Evolutionary conservation across 2,888 invertebrate genomes (phyloP).

Genomic region (Lepidocyrtoides sp.): DNA sequence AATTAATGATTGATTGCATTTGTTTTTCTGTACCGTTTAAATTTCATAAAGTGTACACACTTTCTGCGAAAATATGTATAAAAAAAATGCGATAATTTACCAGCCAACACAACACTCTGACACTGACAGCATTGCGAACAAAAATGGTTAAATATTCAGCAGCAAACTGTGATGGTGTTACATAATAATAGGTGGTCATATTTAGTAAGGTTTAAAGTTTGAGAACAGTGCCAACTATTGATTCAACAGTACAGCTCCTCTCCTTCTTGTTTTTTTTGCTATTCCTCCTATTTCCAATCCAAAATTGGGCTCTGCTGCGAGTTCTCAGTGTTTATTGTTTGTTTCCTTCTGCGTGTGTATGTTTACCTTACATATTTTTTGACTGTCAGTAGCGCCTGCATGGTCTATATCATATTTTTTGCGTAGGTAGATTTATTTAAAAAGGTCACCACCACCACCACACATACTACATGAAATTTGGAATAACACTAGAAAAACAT

Average conservation of each 20-base stretch:
- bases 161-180: background rate
- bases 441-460: background rate
- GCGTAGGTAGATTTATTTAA: background rate
- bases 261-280: background rate
- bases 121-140: no score
- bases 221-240: conserved; percentile 38
- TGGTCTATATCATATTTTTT: background rate
- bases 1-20: no score
- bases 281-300: conserved; percentile 45
- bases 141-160: conserved; percentile 32
- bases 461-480: background rate
- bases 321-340: background rate
- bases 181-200: background rate
- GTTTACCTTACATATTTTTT: conserved; percentile 6
- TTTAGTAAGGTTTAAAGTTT: background rate
- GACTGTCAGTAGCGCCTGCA: background rate
- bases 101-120: no score
- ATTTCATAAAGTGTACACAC: no score
- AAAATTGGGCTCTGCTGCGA: conserved; percentile 30
- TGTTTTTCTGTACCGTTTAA: no score
- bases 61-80: background rate
- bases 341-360: background rate
- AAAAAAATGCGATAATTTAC: background rate
- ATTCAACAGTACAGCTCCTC: conserved; percentile 27
- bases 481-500: background rate